Base-by-base conservation (phyloP, 2,797 vertebrate species). In the Poecilia wingei region DNA sequence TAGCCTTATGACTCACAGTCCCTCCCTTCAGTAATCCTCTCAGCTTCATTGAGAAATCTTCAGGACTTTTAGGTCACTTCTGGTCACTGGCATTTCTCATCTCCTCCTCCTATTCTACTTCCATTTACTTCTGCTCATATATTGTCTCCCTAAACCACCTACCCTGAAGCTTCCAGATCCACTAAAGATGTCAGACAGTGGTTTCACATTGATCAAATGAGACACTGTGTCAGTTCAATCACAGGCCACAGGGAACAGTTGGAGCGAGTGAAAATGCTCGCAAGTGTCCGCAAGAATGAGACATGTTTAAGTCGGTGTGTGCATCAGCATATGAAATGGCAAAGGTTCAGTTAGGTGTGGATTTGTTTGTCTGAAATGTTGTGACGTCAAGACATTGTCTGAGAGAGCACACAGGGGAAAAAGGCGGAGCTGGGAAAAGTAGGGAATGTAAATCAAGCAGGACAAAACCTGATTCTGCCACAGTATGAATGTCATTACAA, bases 191-290 rank as follows among this genome's bases (percentile, higher is more conserved):
- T 90, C 89, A 89, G 81, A 91, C 86, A 81, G 84, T 80, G 45
- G 83, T 81, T 90, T 91, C 86, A 91, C 85, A 61, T 82, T 93
- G 89, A 93, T 94, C 82, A 91, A 88, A 91, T 85, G 86, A 91
- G 92, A 93, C 93, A 91, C 86, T 84, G 76, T 92, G 91, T 91
- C 91, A 88, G 84, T 91, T 89, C 90, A 81, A 91, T 90, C 87
- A 89, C 84, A 86, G 75, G 85, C 90, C 88, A 87, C 86, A 82
- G 88, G 89, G 87, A 91, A 87, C 79, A 82, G 86, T 82, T 84
- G 82, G 79, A 84, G 77, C 80, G 74, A 88, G 87, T 88, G 77
- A 82, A 86, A 90, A 85, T 86, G 73, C 89, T 82, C 78, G 80
- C 70, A 70, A 57, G 72, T 79, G 68, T 47, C 59, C 69, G 39